Evolutionary conservation across 2,888 invertebrate species (phyloP).

Genomic region (Cephus sareptanus): DNA sequence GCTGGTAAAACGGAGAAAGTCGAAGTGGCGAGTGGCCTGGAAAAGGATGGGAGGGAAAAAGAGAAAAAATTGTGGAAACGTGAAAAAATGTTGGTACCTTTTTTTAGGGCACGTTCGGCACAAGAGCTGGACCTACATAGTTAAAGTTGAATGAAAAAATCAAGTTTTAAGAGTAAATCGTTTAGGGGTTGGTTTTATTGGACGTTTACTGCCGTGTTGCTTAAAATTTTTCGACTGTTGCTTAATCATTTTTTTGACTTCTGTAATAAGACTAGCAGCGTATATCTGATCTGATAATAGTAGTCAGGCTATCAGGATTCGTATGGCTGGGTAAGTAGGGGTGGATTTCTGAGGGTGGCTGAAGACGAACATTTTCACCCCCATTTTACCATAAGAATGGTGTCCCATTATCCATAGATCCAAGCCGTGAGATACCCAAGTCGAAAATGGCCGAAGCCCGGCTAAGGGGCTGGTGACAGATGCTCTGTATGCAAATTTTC

Average conservation of each 20-base stretch:
- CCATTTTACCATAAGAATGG: slow-evolving; percentile 63
- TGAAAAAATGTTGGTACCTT: neutral
- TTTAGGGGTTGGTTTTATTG: neutral
- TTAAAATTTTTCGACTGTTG: neutral
- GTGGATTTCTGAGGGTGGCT: slow-evolving; percentile 8
- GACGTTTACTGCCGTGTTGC: neutral
- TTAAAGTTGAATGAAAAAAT: neutral
- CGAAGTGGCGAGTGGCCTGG: neutral
- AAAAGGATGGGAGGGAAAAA: neutral
- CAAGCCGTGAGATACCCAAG: slow-evolving; percentile 58
- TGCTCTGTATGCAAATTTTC: slow-evolving; percentile 66
- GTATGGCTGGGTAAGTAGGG: slow-evolving; percentile 2
- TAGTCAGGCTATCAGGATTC: neutral
- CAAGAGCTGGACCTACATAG: neutral
- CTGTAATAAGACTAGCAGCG: neutral
- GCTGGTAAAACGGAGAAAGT: slow-evolving; percentile 22
- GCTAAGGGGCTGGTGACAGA: slow-evolving; percentile 66
- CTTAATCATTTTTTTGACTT: neutral
- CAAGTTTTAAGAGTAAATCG: neutral
- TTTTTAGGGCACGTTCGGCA: neutral
- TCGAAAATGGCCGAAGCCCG: slow-evolving; percentile 61
- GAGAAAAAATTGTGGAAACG: neutral
- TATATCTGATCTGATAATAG: neutral
- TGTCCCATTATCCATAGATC: slow-evolving; percentile 63
- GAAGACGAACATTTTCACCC: neutral